These are phyloP conservation scores for Volucella zonaria DNA, from an alignment of 2,888 invertebrate genomes.

Conservation along the genomic window DNA sequence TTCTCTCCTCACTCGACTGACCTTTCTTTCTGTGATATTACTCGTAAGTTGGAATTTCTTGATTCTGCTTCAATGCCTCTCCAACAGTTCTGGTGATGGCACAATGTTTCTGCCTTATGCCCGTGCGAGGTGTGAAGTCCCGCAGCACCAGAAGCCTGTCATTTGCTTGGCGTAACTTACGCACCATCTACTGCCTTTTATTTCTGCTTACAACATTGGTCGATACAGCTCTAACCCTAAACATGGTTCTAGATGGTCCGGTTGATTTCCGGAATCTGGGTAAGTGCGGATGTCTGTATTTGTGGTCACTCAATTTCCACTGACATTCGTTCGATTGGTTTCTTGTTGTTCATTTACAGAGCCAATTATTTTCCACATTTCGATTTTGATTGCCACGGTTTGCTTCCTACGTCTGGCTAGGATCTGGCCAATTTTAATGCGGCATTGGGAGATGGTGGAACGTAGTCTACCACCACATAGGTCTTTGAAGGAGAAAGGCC, in stretches of 20 bases:
- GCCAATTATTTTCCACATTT: slow-evolving; percentile 79
- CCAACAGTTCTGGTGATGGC: slow-evolving; percentile 78
- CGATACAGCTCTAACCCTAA: slow-evolving; percentile 76
- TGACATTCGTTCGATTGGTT: background rate
- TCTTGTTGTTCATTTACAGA: slow-evolving; percentile 75
- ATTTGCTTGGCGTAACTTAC: slow-evolving; percentile 79
- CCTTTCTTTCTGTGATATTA: background rate
- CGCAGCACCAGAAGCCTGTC: slow-evolving; percentile 78
- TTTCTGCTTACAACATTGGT: slow-evolving; percentile 76
- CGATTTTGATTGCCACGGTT: slow-evolving; percentile 77
- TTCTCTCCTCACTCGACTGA: background rate
- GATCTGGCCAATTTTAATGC: slow-evolving; percentile 80
- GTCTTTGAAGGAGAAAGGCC: slow-evolving; percentile 75
- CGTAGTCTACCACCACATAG: slow-evolving; percentile 75
- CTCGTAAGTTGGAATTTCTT: slow-evolving; percentile 12
- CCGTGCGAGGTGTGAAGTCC: slow-evolving; percentile 78
- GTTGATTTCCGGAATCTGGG: slow-evolving; percentile 80
- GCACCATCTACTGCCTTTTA: slow-evolving; percentile 78
- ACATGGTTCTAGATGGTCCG: slow-evolving; percentile 74
- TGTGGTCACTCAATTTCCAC: background rate
- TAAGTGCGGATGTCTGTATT: slow-evolving; percentile 55
- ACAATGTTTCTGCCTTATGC: slow-evolving; percentile 80
- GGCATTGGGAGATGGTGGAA: slow-evolving; percentile 79
- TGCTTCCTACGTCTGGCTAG: slow-evolving; percentile 82
- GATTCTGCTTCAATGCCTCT: too few species aligned